Conservation (phyloP, 2,113 vertebrate species). For the Amblyopsis rosae region DNA sequence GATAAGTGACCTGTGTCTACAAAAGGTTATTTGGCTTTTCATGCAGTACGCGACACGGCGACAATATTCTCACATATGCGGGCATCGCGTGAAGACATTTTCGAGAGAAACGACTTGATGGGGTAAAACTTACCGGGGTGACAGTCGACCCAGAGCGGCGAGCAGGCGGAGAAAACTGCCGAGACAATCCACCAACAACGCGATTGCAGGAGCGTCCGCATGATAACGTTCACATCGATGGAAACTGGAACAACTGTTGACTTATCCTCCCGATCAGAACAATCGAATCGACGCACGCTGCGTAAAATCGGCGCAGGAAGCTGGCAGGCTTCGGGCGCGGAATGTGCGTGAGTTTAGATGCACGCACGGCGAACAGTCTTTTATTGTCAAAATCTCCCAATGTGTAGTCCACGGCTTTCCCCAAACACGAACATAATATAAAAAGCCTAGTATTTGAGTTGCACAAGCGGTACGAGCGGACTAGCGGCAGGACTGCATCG, state of each 20-base stretch:
- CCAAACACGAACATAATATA: slow-evolving; percentile 45
- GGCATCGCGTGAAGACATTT: neutral
- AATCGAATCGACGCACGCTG: slow-evolving; percentile 44
- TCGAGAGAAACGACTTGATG: neutral
- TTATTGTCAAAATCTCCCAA: slow-evolving; percentile 37
- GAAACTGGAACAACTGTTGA: slow-evolving; percentile 77
- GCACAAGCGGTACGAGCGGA: slow-evolving; percentile 46
- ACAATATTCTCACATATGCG: neutral
- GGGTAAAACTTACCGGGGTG: slow-evolving; percentile 87
- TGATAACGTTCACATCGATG: slow-evolving; percentile 89
- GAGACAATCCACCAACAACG: slow-evolving; percentile 91
- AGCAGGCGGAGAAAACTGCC: slow-evolving; percentile 81
- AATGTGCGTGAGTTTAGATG: slow-evolving; percentile 34
- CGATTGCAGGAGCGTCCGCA: slow-evolving; percentile 93
- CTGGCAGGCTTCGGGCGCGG: slow-evolving; percentile 36
- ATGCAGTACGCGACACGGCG: neutral
- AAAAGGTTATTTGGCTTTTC: neutral
- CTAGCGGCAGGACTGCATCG: slow-evolving; percentile 1
- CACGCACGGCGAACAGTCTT: slow-evolving; percentile 55
- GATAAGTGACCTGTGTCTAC: slow-evolving; percentile 1
- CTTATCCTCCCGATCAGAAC: slow-evolving; percentile 63
- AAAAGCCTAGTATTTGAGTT: slow-evolving; percentile 52
- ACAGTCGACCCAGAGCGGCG: slow-evolving; percentile 86
- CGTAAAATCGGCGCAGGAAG: slow-evolving; percentile 45
- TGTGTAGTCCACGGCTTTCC: slow-evolving; percentile 48